phyloP scores from a whole-genome alignment of 2,888 invertebrate genomes.

The Drosophila anomelani region DNA sequence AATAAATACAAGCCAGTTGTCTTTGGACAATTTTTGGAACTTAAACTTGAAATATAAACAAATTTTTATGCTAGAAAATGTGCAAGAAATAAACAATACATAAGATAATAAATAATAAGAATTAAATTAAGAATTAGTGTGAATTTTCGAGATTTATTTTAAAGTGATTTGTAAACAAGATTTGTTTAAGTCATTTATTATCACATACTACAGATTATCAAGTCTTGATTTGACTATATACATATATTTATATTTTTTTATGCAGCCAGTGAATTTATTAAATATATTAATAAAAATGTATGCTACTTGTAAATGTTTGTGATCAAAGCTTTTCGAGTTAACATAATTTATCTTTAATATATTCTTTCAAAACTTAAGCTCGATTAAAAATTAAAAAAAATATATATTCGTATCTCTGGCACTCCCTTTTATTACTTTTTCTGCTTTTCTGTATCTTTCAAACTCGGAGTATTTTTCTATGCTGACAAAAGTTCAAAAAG shows the following conservation, averaged over 20 bases:
- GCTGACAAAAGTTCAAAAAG: conserved; percentile 51
- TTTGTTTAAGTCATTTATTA: not conserved
- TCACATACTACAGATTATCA: not conserved
- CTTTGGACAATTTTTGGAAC: not conserved
- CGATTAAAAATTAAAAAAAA: not conserved
- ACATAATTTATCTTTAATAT: not conserved
- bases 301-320: too few relatives aligned
- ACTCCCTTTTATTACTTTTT: not conserved
- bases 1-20: not conserved
- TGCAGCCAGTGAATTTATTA: not conserved
- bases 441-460: too few relatives aligned
- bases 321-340: too few relatives aligned
- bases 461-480: not conserved
- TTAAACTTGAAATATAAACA: not conserved
- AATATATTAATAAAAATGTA: not conserved
- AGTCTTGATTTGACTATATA: not conserved
- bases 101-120: too few relatives aligned
- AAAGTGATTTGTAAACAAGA: too few relatives aligned
- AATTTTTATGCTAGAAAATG: not conserved
- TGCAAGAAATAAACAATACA: too few relatives aligned
- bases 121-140: too few relatives aligned
- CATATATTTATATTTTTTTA: not conserved
- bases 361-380: not conserved
- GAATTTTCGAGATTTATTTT: too few relatives aligned
- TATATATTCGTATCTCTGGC: too few relatives aligned